These are phyloP conservation scores for Seriola dumerili DNA, from an alignment of 2,113 vertebrate genomes.

Conservation along the genomic window DNA sequence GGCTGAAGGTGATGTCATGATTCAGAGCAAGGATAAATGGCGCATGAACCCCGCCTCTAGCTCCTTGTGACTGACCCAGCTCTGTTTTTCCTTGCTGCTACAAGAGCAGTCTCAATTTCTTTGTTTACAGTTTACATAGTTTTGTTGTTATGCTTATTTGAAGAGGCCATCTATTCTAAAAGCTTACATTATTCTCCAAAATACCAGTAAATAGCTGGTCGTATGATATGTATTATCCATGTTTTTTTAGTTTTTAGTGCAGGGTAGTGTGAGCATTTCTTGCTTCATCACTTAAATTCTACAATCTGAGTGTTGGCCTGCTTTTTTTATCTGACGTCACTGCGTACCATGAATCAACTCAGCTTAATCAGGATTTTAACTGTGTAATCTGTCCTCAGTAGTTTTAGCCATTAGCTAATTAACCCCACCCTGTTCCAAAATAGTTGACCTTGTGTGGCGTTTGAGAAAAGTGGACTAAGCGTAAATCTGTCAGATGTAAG, in stretches of 20 bases:
- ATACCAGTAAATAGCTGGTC: background rate
- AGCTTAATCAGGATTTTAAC: conserved; percentile 44
- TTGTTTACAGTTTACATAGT: conserved; percentile 60
- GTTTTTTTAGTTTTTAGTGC: background rate
- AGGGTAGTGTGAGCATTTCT: background rate
- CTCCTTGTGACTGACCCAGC: conserved; percentile 55
- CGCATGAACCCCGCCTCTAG: conserved; percentile 51
- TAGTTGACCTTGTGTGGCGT: conserved; percentile 11
- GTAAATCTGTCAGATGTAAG: conserved; percentile 40
- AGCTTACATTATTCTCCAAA: background rate
- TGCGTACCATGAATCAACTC: conserved; percentile 23
- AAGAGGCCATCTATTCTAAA: background rate
- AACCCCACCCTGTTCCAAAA: conserved; percentile 39
- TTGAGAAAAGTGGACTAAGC: conserved; percentile 19
- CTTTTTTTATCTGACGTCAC: conserved; percentile 6
- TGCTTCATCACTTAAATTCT: background rate
- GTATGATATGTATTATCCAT: background rate
- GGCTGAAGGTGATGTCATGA: conserved; percentile 83
- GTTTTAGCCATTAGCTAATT: conserved; percentile 61
- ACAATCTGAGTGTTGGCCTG: background rate
- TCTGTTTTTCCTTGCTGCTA: conserved; percentile 25
- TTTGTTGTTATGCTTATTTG: background rate
- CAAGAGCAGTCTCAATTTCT: conserved; percentile 43
- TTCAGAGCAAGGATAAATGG: conserved; percentile 53
- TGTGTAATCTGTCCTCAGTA: conserved; percentile 37